Evolutionary conservation across 2,797 vertebrate genomes (phyloP), one percentile per base, ranked within the genome.

Genomic region (Chiroxiphia lanceolata): DNA sequence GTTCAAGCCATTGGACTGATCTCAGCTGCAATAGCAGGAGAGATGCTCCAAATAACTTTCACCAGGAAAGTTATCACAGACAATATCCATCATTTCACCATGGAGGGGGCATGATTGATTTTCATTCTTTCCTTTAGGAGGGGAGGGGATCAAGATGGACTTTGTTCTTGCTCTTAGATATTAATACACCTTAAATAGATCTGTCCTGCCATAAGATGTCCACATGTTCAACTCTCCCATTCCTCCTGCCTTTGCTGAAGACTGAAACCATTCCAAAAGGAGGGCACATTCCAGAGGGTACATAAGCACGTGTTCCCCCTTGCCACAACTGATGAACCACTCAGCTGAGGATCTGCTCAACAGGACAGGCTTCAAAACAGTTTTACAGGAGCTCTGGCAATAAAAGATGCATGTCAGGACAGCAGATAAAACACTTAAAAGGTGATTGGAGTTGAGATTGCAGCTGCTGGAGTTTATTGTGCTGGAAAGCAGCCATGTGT

Each of bases 251-350:
- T 85, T 80, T 75, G 44, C 77, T 91, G 61, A 83, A 94, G 83
- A 65, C 64, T 48, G 33, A 83, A 93, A 94, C 71, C 61, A 40
- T 91, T 93, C 79, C 64, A 51, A 72, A 81, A 15, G n/a, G n/a
- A n/a, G n/a, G n/a, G n/a, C n/a, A n/a, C n/a, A n/a, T 97, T 95
- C 84, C 87, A 91, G 82, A 51, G 71, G 65, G 54, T 16, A 10
- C 13, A 27, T 20, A 33, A 84, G 21, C 29, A 20, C 0, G 0
- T 59, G 60, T 7, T 10, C 1, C 8, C 6, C 48, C 34, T 75
- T 17, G 47, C 44, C 70, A 77, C 77, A 69, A 67, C 50, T 8
- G 21, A 90, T 83, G 88, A 93, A 81, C 78, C 4, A 18, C 75
- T 83, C 78, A 87, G 19, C 69, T 40, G 83, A 70, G 42, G 38